These are phyloP conservation scores for Drosophila birchii DNA, from an alignment of 2,888 invertebrate species.

Conservation along the genomic window DNA sequence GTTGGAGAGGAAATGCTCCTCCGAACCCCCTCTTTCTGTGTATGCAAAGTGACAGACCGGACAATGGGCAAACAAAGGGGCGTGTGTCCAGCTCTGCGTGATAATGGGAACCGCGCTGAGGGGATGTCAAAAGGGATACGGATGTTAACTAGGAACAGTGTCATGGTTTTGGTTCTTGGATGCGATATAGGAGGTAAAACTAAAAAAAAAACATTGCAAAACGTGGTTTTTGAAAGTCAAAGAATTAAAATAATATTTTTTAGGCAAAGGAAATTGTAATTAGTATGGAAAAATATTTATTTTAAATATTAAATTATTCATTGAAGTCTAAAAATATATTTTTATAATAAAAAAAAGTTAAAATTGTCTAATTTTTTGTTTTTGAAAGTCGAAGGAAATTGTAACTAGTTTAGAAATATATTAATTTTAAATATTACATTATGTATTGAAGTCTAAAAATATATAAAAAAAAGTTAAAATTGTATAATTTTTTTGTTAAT, in stretches of 20 bases:
- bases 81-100: constrained; percentile 47
- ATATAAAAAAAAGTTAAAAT: not conserved
- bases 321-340: too few species aligned
- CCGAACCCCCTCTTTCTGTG: constrained; percentile 36
- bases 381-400: too few species aligned
- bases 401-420: too few species aligned
- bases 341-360: too few species aligned
- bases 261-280: not conserved
- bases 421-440: too few species aligned
- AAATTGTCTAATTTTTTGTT: too few species aligned
- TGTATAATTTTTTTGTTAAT: not conserved
- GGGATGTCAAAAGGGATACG: not conserved
- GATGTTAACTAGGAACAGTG: constrained; percentile 2
- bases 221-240: not conserved
- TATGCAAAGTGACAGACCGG: constrained; percentile 64
- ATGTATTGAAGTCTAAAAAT: too few species aligned
- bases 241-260: not conserved
- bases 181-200: not conserved
- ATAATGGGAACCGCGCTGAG: constrained; percentile 7
- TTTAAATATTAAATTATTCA: not conserved
- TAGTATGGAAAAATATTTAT: not conserved
- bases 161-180: too few species aligned
- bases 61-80: constrained; percentile 61
- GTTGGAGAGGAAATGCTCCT: not conserved
- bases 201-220: too few species aligned